phyloP scores from a whole-genome alignment of 2,797 vertebrate species.

The Anas flavirostris region DNA sequence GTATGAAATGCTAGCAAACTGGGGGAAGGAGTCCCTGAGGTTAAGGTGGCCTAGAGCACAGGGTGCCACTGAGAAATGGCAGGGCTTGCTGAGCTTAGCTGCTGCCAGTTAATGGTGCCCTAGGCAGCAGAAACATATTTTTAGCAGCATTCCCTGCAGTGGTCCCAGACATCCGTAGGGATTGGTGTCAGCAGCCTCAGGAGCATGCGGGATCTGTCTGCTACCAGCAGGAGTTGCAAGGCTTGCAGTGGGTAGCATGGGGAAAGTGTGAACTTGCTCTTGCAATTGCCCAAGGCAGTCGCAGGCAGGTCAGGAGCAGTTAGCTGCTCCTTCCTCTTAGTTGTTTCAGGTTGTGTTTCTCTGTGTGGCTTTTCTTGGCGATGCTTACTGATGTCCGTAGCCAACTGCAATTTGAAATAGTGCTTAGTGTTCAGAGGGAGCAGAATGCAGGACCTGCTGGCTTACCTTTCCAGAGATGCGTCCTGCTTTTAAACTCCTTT shows the following conservation, averaged over 20 bases:
- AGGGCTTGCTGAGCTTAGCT: background rate
- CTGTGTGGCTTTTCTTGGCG: background rate
- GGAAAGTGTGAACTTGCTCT: background rate
- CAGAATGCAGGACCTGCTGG: background rate
- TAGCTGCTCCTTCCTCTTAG: background rate
- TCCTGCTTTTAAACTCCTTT: background rate
- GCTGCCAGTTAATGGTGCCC: background rate
- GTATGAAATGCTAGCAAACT: background rate
- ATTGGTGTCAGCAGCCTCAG: slow-evolving; percentile 9
- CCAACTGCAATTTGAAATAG: background rate
- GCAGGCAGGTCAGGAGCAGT: background rate
- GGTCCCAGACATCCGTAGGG: background rate
- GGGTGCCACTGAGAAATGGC: background rate
- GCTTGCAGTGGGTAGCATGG: background rate
- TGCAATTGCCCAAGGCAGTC: background rate
- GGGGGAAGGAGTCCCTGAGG: background rate
- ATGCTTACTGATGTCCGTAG: background rate
- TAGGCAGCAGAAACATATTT: background rate
- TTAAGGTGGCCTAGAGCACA: background rate
- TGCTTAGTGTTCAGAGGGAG: background rate
- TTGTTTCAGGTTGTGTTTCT: background rate
- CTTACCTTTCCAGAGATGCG: background rate
- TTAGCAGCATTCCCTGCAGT: background rate
- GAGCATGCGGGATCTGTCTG: background rate
- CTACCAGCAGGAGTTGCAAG: slow-evolving; percentile 15